Evolutionary conservation across 2,797 vertebrate genomes (phyloP).

Genomic region (Tympanoctomys barrerae): DNA sequence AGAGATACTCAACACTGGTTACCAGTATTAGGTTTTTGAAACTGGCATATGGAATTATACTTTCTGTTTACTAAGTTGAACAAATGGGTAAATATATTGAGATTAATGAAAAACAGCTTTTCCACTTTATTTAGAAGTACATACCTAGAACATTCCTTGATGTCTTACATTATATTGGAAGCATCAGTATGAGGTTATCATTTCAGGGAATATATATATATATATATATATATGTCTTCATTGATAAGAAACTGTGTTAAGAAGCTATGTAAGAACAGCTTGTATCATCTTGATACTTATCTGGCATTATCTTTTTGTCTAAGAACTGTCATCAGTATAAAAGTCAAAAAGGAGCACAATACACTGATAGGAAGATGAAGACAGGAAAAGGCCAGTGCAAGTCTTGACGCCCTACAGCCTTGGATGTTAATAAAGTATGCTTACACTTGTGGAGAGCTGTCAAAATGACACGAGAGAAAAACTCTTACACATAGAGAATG

Average conservation of each 20-base stretch:
- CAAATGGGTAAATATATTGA: neutral
- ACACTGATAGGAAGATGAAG: neutral
- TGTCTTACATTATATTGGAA: neutral
- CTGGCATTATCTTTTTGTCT: neutral
- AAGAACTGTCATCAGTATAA: neutral
- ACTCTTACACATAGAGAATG: neutral
- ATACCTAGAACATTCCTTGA: neutral
- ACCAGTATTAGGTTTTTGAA: neutral
- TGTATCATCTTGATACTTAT: neutral
- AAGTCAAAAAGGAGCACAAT: neutral
- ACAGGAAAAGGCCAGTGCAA: neutral
- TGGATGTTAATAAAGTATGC: neutral
- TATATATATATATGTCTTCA: neutral
- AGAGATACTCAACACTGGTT: neutral
- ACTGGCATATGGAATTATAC: neutral
- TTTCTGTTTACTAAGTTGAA: neutral
- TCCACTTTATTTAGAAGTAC: neutral
- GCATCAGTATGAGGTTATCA: neutral
- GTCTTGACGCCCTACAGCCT: fast-evolving
- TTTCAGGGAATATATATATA: neutral
- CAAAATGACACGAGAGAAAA: neutral
- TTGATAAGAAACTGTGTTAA: neutral
- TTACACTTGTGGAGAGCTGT: neutral
- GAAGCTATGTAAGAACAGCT: neutral
- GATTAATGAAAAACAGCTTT: neutral